Base-by-base conservation (phyloP, 2,888 invertebrate species). In the Boloria euphrosyne region DNA sequence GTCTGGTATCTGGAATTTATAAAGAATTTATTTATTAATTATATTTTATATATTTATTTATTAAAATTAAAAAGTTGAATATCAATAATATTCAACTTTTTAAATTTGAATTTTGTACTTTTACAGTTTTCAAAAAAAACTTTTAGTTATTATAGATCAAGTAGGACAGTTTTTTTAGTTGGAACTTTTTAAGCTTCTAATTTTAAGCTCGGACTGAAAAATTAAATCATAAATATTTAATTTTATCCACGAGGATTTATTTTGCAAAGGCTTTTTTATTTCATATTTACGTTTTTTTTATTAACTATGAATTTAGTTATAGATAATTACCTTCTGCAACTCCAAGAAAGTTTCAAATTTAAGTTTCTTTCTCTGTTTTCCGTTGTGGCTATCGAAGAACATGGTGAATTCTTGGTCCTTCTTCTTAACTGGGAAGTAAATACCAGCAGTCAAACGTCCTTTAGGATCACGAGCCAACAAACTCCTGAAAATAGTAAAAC, bases 401-500 rank as follows among this genome's bases (percentile, higher is more conserved):
- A 97, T 93, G 53, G 97, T 97, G 80, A 97, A 95, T 76, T 94
- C 92, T 44, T 93, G 87, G 68, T 95, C 95, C 79, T 89, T 91
- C 43, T 79, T 81, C 82, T 95, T 93, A 63, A 97, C 86, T 22
- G 96, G 95, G 84, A 98, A 97, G 87, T 97, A 98, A 76, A 98
- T 93, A 59, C 98, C 98, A 6, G 98, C 97, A 13, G 94, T 93
- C 13, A 98, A 93, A 69, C 95, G 95, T 55, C 97, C 97, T 78
- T 97, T 97, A 54, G 95, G 95, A 80, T 97, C 95, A 65, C 98
- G 94, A 10, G 96, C 95, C 62, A 98, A 89, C 61, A 97, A 93
- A 87, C 96, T 96, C 82, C 96, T 94, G 85, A 70, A 93, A 86
- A 3, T 17, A 59, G 69, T 38, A 10, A 13, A 52, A 18, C 57